phyloP scores from a whole-genome alignment of 2,888 invertebrate species.

The Parnassius glacialis region DNA sequence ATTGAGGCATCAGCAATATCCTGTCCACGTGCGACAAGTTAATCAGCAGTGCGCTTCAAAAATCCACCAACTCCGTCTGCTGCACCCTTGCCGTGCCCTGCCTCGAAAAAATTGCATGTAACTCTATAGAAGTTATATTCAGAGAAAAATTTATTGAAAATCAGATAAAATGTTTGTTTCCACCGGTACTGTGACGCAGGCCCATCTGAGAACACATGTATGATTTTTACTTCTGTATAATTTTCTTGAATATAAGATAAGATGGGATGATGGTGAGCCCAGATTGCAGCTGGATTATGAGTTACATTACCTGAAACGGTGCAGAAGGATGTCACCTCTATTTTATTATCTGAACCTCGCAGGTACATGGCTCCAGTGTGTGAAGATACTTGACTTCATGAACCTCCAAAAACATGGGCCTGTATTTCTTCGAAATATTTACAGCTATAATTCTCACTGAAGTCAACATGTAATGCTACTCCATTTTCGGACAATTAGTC shows the following conservation, averaged over 20 bases:
- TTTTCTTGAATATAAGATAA: conserved; percentile 10
- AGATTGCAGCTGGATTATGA: conserved; percentile 21
- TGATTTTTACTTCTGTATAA: conserved; percentile 8
- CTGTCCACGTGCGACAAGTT: conserved; percentile 20
- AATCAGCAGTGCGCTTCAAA: conserved; percentile 1
- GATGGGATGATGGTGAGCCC: conserved; percentile 19
- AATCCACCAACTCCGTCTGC: conserved; percentile 15
- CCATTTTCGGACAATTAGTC: background rate
- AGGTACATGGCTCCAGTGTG: background rate
- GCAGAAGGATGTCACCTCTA: conserved; percentile 16
- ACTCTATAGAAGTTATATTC: conserved; percentile 18
- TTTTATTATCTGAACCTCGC: conserved; percentile 11
- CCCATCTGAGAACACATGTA: no score
- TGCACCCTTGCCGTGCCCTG: conserved; percentile 27
- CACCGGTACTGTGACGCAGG: background rate
- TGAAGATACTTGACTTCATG: conserved; percentile 2
- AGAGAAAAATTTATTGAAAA: conserved; percentile 12
- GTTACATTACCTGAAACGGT: conserved; percentile 13
- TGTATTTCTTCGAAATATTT: background rate
- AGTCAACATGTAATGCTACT: conserved; percentile 11
- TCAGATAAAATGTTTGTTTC: conserved; percentile 11
- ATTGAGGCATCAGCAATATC: conserved; percentile 28
- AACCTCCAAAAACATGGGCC: background rate
- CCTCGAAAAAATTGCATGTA: conserved; percentile 29
- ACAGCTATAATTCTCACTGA: background rate